Percentiles rank a stretch among this genome's conserved stretches.
phyloP scores from a whole-genome alignment of 2,113 vertebrate species.

The Rhizomys pruinosus region DNA sequence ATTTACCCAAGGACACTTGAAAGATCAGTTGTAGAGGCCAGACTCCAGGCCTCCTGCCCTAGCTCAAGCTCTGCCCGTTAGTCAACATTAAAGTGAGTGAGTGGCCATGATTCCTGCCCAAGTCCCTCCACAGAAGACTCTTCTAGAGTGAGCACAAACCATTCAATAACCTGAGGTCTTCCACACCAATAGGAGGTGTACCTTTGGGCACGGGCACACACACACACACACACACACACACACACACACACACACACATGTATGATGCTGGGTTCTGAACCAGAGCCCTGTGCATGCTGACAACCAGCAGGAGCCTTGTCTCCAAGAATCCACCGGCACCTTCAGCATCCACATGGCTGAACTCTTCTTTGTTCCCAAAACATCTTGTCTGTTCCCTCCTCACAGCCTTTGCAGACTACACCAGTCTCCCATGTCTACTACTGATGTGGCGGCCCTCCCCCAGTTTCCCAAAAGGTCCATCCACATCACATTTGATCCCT shows the following conservation, averaged over 20 bases:
- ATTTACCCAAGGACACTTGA: slow-evolving; percentile 15
- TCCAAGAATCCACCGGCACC: background rate
- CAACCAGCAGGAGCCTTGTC: background rate
- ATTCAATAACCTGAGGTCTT: background rate
- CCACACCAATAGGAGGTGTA: background rate
- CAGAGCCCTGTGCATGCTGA: background rate
- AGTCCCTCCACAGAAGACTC: background rate
- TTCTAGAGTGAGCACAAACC: background rate
- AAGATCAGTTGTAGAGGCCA: background rate
- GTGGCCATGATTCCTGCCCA: background rate
- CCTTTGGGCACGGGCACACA: too few relatives aligned
- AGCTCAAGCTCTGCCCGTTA: background rate
- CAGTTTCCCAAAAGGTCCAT: background rate
- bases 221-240: too few relatives aligned
- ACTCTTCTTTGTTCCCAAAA: background rate
- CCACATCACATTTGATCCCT: background rate
- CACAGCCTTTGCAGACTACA: background rate
- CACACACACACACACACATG: too few relatives aligned
- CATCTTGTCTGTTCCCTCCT: background rate
- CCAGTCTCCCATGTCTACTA: background rate
- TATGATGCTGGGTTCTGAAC: background rate
- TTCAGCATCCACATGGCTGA: background rate
- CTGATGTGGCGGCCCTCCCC: background rate
- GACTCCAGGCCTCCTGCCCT: background rate
- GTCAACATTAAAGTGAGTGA: background rate